These are phyloP conservation scores for Salvelinus alpinus DNA, from an alignment of 2,113 vertebrate species.

Conservation along the genomic window DNA sequence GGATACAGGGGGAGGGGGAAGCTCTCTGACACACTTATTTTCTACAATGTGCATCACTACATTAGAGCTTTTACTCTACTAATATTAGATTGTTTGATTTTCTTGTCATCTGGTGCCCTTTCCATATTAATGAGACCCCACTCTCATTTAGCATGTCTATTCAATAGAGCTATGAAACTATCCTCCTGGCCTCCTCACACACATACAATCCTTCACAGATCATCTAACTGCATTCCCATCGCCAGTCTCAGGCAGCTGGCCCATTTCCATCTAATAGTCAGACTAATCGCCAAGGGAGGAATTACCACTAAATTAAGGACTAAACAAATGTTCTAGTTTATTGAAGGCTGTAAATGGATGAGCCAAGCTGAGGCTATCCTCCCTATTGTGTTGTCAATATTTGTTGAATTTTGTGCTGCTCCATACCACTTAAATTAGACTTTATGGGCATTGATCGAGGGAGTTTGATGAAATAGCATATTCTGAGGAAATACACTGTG, in stretches of 20 bases:
- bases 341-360: conserved; percentile 65
- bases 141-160: background rate
- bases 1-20: no score
- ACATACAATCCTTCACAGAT: conserved; percentile 71
- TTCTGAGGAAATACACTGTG: background rate
- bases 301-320: conserved; percentile 75
- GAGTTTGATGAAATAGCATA: background rate
- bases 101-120: background rate
- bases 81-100: background rate
- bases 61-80: background rate
- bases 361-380: conserved; percentile 17
- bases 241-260: conserved; percentile 74
- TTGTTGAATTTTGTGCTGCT: background rate
- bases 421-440: background rate
- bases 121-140: background rate
- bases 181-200: conserved; percentile 1
- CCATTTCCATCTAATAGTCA: conserved; percentile 59
- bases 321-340: conserved; percentile 75
- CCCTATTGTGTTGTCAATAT: conserved; percentile 20
- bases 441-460: background rate
- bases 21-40: no score
- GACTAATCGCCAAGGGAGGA: conserved; percentile 67
- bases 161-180: conserved; percentile 32
- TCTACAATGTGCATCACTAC: background rate
- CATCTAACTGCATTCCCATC: conserved; percentile 62